Base-by-base conservation (phyloP, 1,140 invertebrate species). In the Papilio machaon region DNA sequence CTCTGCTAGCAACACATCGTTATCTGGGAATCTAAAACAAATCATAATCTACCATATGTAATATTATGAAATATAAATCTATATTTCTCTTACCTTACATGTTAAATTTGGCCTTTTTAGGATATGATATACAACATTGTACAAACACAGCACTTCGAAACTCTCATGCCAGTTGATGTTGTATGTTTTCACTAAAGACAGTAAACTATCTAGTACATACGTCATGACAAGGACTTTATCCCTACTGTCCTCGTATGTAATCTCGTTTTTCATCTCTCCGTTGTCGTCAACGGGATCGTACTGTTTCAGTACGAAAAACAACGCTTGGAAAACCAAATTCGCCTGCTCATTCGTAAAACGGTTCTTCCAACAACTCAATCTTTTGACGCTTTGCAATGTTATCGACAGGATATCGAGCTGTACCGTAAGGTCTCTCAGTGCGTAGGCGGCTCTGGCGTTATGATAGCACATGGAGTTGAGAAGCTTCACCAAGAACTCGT, bases 121-220 rank as follows among this genome's bases (percentile, higher is more conserved):
- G 80, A 96, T 95, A 84, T 94, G 94, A 79, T 94, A 94, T 0
- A 95, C 95, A 64, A 96, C 91, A 6, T 91, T 94, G 74, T 96
- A 92, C 38, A 96, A 88, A 82, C 96, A 96, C 58, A 96, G 94
- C 2, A 96, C 96, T 94, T 97, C 96, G 9, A 97, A 92, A 84
- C 96, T 96, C 85, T 97, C 97, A 73, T 96, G 95, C 97, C 97
- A 97, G 9, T 96, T 96, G 4, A 97, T 95, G 82, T 96, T 96
- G 64, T 96, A 97, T 46, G 96, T 96, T 77, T 96, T 95, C 0
- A 97, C 96, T 30, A 97, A 91, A 0, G 94, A 94, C 9, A 96
- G 92, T 13, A 97, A 88, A 1, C 95, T 95, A 81, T 97, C 95
- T 23, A 97, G 89, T 7, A 97, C 91, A 3, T 96, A 89, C 86